Percentiles rank a stretch among this genome's conserved stretches.
These are phyloP conservation scores for Drosophila serrata DNA, from an alignment of 1,140 invertebrate species.

Conservation along the genomic window DNA sequence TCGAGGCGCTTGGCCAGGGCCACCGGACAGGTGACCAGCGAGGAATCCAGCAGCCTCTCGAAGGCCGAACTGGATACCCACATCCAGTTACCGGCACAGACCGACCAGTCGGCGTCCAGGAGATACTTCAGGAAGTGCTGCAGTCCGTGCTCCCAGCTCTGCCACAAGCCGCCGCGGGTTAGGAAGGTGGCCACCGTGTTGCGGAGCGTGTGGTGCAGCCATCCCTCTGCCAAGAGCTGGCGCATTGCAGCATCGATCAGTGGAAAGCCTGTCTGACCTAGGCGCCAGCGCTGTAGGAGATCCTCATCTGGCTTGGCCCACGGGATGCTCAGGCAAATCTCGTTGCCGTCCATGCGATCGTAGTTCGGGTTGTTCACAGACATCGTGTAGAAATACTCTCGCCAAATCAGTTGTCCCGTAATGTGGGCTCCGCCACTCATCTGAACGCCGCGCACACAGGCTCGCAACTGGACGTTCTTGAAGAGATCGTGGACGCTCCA, in stretches of 20 bases:
- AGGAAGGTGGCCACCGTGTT: constrained; percentile 91
- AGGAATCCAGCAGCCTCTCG: constrained; percentile 88
- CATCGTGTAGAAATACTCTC: constrained; percentile 93
- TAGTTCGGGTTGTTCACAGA: constrained; percentile 89
- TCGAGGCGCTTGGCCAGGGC: constrained; percentile 90
- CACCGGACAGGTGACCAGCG: constrained; percentile 89
- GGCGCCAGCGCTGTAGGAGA: constrained; percentile 88
- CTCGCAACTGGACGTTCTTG: constrained; percentile 86
- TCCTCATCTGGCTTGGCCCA: constrained; percentile 87
- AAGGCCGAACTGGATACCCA: constrained; percentile 92
- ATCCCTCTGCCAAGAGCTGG: constrained; percentile 87
- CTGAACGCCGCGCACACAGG: constrained; percentile 69
- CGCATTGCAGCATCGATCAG: constrained; percentile 92
- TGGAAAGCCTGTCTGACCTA: constrained; percentile 91
- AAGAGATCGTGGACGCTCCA: constrained; percentile 89
- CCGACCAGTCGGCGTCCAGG: constrained; percentile 91
- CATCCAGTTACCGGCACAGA: constrained; percentile 93
- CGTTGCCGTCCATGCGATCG: constrained; percentile 90
- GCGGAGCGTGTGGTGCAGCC: constrained; percentile 90
- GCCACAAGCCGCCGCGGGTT: constrained; percentile 91
- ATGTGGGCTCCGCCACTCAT: constrained; percentile 82
- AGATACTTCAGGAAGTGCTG: constrained; percentile 89
- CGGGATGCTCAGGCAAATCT: constrained; percentile 90
- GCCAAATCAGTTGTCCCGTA: constrained; percentile 91
- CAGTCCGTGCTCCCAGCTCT: constrained; percentile 90